Evolutionary conservation across 2,888 invertebrate species (phyloP).

Genomic region (Drosophila anomalata): DNA sequence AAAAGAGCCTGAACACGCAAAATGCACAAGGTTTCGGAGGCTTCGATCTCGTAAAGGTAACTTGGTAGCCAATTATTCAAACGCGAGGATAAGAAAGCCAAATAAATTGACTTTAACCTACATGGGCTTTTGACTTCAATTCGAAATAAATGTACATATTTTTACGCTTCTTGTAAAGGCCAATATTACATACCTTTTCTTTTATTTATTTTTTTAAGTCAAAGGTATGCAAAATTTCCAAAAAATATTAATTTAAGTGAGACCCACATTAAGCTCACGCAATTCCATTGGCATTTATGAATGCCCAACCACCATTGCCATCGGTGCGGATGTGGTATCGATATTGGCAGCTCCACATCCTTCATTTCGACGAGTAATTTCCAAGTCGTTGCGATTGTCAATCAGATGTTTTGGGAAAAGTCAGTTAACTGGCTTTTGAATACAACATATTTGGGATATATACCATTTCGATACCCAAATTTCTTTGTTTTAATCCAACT

Average conservation of each 20-base stretch:
- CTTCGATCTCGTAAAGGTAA: conserved; percentile 39
- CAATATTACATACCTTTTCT: not conserved
- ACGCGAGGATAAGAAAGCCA: conserved; percentile 62
- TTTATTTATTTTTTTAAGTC: not conserved
- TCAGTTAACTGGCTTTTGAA: conserved; percentile 42
- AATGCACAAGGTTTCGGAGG: conserved; percentile 29
- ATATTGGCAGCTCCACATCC: conserved; percentile 33
- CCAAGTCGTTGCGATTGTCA: conserved; percentile 70
- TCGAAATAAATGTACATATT: conserved; percentile 17
- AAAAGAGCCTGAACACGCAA: conserved; percentile 52
- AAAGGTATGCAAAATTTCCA: conserved; percentile 2
- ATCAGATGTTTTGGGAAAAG: conserved; percentile 66
- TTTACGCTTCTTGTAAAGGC: not conserved
- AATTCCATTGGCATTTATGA: conserved; percentile 32
- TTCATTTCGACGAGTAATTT: conserved; percentile 55
- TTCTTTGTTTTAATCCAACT: not conserved
- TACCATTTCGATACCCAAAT: not conserved
- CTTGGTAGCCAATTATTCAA: conserved; percentile 62
- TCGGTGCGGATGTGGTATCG: conserved; percentile 60
- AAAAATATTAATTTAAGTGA: conserved; percentile 8
- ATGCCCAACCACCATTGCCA: conserved; percentile 52
- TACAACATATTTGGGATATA: conserved; percentile 9
- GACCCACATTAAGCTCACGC: conserved; percentile 34
- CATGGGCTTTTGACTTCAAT: conserved; percentile 16
- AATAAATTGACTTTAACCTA: conserved; percentile 54